Conservation (phyloP, 2,888 invertebrate species). For the Onchidella celtica region DNA sequence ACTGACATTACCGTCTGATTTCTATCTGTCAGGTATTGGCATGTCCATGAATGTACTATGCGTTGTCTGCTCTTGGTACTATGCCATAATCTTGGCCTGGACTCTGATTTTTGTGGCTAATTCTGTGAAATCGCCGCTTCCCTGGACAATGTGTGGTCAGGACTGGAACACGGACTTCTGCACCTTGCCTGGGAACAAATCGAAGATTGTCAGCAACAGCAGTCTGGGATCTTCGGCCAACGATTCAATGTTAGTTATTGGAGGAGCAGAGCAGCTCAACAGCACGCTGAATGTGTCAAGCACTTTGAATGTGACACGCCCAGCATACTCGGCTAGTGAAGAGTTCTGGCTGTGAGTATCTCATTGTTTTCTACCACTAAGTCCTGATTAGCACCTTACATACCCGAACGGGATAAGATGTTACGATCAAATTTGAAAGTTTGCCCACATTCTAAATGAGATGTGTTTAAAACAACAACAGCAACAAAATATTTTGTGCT, state of each 20-base stretch:
- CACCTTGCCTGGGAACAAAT: background rate
- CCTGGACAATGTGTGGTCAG: conserved; percentile 49
- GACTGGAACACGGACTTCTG: conserved; percentile 49
- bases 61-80: conserved; percentile 38
- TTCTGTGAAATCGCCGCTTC: conserved; percentile 27
- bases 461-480: too few relatives aligned
- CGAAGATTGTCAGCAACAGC: background rate
- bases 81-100: conserved; percentile 40
- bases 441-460: too few relatives aligned
- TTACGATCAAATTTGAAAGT: too few relatives aligned
- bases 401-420: too few relatives aligned
- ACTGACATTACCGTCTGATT: too few relatives aligned
- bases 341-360: conserved; percentile 41
- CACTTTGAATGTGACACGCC: background rate
- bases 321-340: conserved; percentile 4
- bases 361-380: background rate
- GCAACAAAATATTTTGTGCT: too few relatives aligned
- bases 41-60: conserved; percentile 40
- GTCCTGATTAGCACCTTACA: too few relatives aligned
- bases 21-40: conserved; percentile 47
- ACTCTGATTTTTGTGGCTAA: conserved; percentile 35
- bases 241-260: background rate
- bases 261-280: background rate
- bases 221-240: background rate
- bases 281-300: background rate